Base-by-base conservation (phyloP, 2,888 invertebrate species). In the Pseudococcus jackbeardsleyi region DNA sequence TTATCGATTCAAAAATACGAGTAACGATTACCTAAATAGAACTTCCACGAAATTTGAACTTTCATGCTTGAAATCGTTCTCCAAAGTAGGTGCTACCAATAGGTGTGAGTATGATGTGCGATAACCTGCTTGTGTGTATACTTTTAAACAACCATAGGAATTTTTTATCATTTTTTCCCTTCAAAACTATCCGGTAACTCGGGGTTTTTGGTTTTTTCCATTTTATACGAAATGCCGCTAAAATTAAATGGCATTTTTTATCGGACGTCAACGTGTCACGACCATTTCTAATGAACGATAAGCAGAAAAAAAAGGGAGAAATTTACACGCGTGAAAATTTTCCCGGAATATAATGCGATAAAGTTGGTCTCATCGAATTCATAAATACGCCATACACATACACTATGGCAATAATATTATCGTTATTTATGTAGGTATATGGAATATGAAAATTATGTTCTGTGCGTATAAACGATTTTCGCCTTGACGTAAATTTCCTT, bases 191-290 rank as follows among this genome's bases (percentile, higher is more conserved):
- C 17, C 26, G 26, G 26, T 33, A 33, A 33, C 26, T 33, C 26
- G 26, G 26, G 26, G 26, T 33, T 33, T 33, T 33, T 3, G 26
- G 1, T 33, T 33, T 33, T 33, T 33, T 33, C 26, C 26, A 33
- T 33, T 33, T n/a, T n/a, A 54, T 19, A 22, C 22, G 22, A 64
- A 64, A 64, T 64, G 19, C 6, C 19, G 64, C 22, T 22, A 64
- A 64, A 64, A 64, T 64, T 64, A 64, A 22, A 64, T 22, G 64
- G 64, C 19, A 64, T 64, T 64, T 64, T 50, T 50, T 50, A 64
- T 64, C 19, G 19, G 22, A 64, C 22, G 64, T 22, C 64, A 64
- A 64, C 22, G 7, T 64, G 64, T 64, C 64, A 64, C 19, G 22
- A 64, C 22, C 22, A 22, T 64, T 64, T 22, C 22, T 22, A 64